Base-by-base conservation (phyloP, 2,113 vertebrate species). In the Camelus dromedarius region DNA sequence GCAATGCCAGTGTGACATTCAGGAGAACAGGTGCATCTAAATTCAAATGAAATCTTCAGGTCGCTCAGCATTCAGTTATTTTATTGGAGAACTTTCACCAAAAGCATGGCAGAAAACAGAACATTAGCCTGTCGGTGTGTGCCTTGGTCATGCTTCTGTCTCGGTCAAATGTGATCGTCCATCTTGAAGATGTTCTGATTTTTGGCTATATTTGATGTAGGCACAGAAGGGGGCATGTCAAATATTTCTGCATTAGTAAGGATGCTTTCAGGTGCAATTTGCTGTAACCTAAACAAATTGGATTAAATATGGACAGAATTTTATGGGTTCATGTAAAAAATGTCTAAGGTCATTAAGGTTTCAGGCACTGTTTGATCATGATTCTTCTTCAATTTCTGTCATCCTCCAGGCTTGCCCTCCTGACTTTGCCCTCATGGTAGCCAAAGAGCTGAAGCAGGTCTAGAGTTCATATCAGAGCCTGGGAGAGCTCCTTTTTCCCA, bases 1-100 rank as follows among this genome's bases (percentile, higher is more conserved):
- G 76, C 19, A 16, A 16, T 6, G 26, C 60, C 66, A 38, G 26
- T 14, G 24, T 3, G 10, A 69, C 0, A 1, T 9, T 91, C 10
- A 0, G 38, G 26, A 35, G 35, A 72, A 76, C 58, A 88, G 26
- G 32, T 30, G 77, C 26, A 14, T 82, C 82, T 89, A 77, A 58
- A 93, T 89, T 56, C 89, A 66, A 28, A 75, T 30, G 9, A 85
- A 87, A 95, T 62, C 22, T 50, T 66, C 58, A 26, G 79, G 93
- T 92, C 75, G 70, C 50, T 75, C 20, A 24, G 75, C 32, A 15
- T 54, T 87, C 7, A 20, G 30, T 72, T 75, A 24, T 92, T 92
- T 32, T 18, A 32, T 0, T 46, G 38, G 72, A 79, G 35, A 95
- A 69, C 32, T 56, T 58, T 76, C 13, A 32, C 54, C 79, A 89